Conservation (phyloP, 2,888 invertebrate species). For the Phyllotreta cruciferae region DNA sequence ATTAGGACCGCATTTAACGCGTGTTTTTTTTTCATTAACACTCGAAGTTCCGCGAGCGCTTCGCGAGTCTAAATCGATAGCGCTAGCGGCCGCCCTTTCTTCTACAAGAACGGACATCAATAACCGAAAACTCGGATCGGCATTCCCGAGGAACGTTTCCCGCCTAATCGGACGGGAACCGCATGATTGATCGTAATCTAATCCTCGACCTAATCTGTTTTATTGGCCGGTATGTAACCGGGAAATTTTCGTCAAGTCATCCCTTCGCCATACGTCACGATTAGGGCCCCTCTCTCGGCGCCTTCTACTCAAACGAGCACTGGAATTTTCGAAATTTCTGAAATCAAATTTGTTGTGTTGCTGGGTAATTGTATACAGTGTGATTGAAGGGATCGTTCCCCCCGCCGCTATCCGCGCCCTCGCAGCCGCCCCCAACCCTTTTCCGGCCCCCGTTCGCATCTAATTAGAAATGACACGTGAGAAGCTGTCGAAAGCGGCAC, state of each 20-base stretch:
- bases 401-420: constrained; percentile 15
- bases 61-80: too few relatives aligned
- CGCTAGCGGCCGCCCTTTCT: constrained; percentile 20
- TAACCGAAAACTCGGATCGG: constrained; percentile 19
- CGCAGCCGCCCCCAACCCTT: constrained; percentile 14
- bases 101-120: constrained; percentile 22
- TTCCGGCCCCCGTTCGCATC: constrained; percentile 37
- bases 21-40: too few relatives aligned
- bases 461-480: constrained; percentile 41
- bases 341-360: too few relatives aligned
- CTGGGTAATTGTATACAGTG: too few relatives aligned
- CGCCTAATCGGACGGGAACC: constrained; percentile 28
- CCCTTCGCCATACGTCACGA: constrained; percentile 49
- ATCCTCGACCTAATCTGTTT: constrained; percentile 37
- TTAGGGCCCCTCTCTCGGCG: constrained; percentile 44
- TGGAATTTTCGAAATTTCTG: too few relatives aligned
- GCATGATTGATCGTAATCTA: constrained; percentile 37
- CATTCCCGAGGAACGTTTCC: constrained; percentile 27
- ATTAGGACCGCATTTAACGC: too few relatives aligned
- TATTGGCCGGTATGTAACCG: constrained; percentile 35
- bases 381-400: background rate
- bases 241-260: constrained; percentile 49
- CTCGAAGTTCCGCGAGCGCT: too few relatives aligned
- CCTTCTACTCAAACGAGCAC: too few relatives aligned
- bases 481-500: constrained; percentile 33